Base-by-base conservation (phyloP, 2,113 vertebrate genomes). In the Alexandromys fortis region DNA sequence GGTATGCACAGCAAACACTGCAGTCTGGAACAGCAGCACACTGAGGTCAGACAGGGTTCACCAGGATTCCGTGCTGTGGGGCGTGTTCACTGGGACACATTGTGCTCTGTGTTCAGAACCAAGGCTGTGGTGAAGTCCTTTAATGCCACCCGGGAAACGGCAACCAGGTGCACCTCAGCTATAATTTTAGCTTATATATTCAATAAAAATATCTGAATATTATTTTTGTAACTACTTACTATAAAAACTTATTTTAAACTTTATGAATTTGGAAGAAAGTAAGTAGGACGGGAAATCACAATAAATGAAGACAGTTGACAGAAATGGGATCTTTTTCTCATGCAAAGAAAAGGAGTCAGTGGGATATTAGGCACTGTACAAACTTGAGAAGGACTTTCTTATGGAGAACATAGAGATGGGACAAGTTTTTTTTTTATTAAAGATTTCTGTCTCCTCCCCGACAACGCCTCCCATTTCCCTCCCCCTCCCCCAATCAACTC, bases 211-310 rank as follows among this genome's bases (percentile, higher is more conserved):
- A 3, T 63, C 85, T 89, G 42, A 45, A 3, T 52, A 75, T 65
- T 87, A 45, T 79, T 68, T 92, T 9, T 87, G 45, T 83, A 13
- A 73, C 1, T 16, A 73, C 1, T 12, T 30, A 26, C 45, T 79
- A 35, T 73, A 91, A 81, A 93, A 70, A 21, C 21, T 45, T 47
- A 92, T 72, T 82, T 68, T 72, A 90, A 95, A 82, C 85, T 79
- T 70, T 55, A 7, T 35, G 45, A 45, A 10, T 75, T 88, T 13
- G 75, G 67, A 79, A 88, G 55, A 81, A 33, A 92, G 22, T 58
- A 85, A 21, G 10, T 22, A 88, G 38, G 45, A 90, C 63, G n/a
- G 38, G 21, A 10, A 95, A 91, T n/a, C 16, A 16, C 22, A 26
- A 0, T 21, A 75, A 93, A 13, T 30, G 2, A 21, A n/a, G 38